Conservation (phyloP, 2,113 vertebrate species). For the Notechis scutatus region DNA sequence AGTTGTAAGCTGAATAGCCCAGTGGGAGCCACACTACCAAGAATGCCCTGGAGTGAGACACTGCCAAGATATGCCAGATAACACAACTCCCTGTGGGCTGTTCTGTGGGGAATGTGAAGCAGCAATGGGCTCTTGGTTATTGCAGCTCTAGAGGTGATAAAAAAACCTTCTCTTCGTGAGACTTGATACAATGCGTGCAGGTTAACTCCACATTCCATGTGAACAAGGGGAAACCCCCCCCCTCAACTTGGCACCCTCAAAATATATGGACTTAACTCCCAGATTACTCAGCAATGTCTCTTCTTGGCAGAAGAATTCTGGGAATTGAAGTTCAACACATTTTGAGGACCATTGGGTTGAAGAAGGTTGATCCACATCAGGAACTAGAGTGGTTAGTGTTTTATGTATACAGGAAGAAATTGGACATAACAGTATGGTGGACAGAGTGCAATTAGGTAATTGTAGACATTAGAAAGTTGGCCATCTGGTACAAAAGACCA, state of each 20-base stretch:
- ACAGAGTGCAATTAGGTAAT: not conserved
- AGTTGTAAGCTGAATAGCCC: not conserved
- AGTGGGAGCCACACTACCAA: not conserved
- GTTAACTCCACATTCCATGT: not conserved
- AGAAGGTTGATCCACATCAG: not conserved
- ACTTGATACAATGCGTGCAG: not conserved
- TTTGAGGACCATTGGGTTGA: not conserved
- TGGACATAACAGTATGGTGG: not conserved
- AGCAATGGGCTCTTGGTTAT: not conserved
- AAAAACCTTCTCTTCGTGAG: not conserved
- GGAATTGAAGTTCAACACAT: not conserved
- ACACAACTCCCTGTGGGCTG: not conserved
- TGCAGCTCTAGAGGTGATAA: not conserved
- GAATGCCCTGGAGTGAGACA: not conserved
- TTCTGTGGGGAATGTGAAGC: not conserved
- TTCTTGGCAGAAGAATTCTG: not conserved
- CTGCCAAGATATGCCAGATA: not conserved
- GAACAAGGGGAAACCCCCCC: not conserved
- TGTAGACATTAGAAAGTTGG: not conserved
- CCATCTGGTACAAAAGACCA: not conserved
- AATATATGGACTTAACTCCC: not conserved
- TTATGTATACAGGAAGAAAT: not conserved
- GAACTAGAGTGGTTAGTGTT: not conserved
- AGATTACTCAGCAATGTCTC: not conserved
- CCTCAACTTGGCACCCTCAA: not conserved